Base-by-base conservation (phyloP, 2,888 invertebrate genomes). In the Rhagonycha lutea region DNA sequence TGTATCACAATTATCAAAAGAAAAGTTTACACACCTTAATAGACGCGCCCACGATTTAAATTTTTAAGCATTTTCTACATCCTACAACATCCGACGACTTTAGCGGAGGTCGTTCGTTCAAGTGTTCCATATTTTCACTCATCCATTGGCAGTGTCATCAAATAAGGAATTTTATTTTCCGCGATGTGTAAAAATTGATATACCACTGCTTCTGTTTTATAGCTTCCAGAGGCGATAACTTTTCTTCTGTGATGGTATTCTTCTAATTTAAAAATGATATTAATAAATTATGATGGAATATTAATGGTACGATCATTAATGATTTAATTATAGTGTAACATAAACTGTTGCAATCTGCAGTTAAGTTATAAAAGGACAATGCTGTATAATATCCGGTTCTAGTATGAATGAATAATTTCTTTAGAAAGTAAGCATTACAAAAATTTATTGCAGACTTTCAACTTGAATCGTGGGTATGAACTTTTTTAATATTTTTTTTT, bases 61-160 rank as follows among this genome's bases (percentile, higher is more conserved):
- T 70, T 69, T 47, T 70, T 65, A 69, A 69, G 70, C 63, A 74
- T 69, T 67, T 70, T 65, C 70, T 68, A 24, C 70, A 65, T 61
- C 75, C 75, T 69, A 75, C 75, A 70, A 75, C 71, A 75, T 71
- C 61, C 71, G 74, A 75, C 71, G 71, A 72, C 67, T 72, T 68
- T 70, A 67, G 74, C 63, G 67, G 70, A 68, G 32, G 18, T 61
- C 75, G 75, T 67, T 67, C 5, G 47, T 47, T 47, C 47, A 71
- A 71, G 68, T 74, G 24, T 67, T 28, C 71, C 24, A 47, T 14
- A 68, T 32, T 47, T 47, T 47, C 47, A 47, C 47, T 47, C 47
- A 47, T 47, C 47, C 47, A 47, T 47, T 47, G 47, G 47, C 47
- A 47, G n/a, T 47, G 7, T 47, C 47, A n/a, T 47, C 47, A n/a